These are phyloP conservation scores for Brenthis daphne DNA, from an alignment of 2,888 invertebrate genomes.

Conservation along the genomic window DNA sequence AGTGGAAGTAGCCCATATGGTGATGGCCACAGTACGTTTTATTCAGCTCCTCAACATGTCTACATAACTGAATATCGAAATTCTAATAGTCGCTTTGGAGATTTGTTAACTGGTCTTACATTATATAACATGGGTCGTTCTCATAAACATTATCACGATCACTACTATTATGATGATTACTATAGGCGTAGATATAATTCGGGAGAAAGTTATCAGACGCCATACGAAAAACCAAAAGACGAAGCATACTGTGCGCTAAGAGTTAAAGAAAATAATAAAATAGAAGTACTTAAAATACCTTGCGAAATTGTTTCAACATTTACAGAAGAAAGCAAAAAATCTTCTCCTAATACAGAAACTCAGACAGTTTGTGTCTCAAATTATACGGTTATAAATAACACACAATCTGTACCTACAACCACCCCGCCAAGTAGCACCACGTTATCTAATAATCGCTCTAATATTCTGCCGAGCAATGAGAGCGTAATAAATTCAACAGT, in stretches of 20 bases:
- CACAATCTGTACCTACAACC: conserved; percentile 25
- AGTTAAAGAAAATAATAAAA: conserved; percentile 58
- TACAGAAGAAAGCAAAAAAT: conserved; percentile 54
- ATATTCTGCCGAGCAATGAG: conserved; percentile 1
- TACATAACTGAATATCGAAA: conserved; percentile 68
- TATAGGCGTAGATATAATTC: conserved; percentile 57
- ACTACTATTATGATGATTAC: conserved; percentile 72
- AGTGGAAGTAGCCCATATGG: conserved; percentile 28
- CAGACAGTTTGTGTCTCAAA: conserved; percentile 62
- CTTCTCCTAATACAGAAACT: conserved; percentile 42
- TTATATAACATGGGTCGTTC: conserved; percentile 73
- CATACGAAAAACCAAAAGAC: conserved; percentile 48
- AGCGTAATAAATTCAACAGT: conserved; percentile 2
- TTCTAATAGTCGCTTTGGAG: conserved; percentile 66
- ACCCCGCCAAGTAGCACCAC: not conserved
- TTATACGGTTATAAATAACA: conserved; percentile 49
- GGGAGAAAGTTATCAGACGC: conserved; percentile 38
- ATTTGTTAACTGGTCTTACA: conserved; percentile 67
- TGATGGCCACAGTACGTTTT: conserved; percentile 28
- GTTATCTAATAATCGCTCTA: not conserved
- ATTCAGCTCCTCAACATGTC: conserved; percentile 61
- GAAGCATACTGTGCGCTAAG: conserved; percentile 62
- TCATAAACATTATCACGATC: conserved; percentile 57
- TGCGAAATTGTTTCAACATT: conserved; percentile 77
- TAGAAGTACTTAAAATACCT: conserved; percentile 63